Evolutionary conservation across 2,113 vertebrate species (phyloP), one percentile per base, ranked within the genome.

Genomic region (Pteropus alecto): DNA sequence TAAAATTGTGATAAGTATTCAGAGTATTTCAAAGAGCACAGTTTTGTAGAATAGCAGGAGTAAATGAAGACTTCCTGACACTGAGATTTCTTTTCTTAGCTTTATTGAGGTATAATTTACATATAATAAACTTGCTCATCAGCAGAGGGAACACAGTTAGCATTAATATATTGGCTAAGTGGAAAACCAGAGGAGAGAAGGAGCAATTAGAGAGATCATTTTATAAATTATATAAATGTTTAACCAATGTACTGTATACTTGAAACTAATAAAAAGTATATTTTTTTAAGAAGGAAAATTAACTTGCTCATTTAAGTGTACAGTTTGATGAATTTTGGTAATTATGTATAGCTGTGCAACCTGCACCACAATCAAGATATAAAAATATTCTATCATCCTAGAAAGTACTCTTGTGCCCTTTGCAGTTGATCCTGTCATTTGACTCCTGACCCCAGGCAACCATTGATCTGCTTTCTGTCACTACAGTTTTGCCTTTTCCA

Each of bases 11-110:
- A 58, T 84, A n/a, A 76, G 33, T 67, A 46, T 90, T 95, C 24
- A 95, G n/a, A 85, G 86, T 90, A 83, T 95, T 97, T 85, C n/a
- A 88, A 90, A 90, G 60, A 87, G n/a, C 54, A 88, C 84, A 33
- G 63, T 79, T 97, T 82, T 94, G 14, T 81, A 79, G 65, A 83
- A 43, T 1, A 94, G 33, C 12, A 71, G 51, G 28, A 76, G 3
- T n/a, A 79, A 87, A 67, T 19, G 30, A 90, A 92, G 93, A 81
- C 61, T 88, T 92, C 33, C 46, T 90, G 81, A 87, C 38, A 58
- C 5, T 38, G 22, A 92, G 28, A n/a, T 67, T 60, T 83, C 15
- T 83, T 28, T 78, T 48, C 91, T 70, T 43, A 73, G 46, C 10
- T 93, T 76, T 87, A 90, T 81, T 81, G 43, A 87, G 14, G 18